Evolutionary conservation across 64 coral and sea anemone species (phyloP), one percentile per base, ranked within the genome.

Genomic region (Pachyseris speciosa): DNA sequence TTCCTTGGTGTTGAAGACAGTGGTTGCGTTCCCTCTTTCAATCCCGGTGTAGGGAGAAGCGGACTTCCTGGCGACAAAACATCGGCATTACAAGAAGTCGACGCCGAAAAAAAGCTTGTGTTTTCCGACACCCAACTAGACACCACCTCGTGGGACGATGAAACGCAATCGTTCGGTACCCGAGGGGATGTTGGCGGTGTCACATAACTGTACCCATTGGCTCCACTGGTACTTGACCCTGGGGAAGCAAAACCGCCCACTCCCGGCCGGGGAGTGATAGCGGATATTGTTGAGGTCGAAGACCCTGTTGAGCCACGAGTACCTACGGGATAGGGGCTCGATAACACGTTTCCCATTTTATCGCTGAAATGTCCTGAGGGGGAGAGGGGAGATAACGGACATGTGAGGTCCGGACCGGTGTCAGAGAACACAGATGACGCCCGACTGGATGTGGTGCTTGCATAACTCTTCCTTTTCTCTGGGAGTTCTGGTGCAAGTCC

Each of bases 161-260:
- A 24, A 37, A 63, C 52, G 12, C 40, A 22, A 16, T 81, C 77
- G 34, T 61, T 26, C 1, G 53, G 77, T 9, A 81, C 77, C 33
- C 9, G 77, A 10, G 77, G 77, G 22, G 63, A 86, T 32, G 67
- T 60, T 5, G 45, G 69, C 2, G 89, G 68, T 20, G 78, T 30
- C 1, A 91, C 79, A 9, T 61, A 81, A 81, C 27, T 84, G 63
- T 84, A 84, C 1, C 80, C 68, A 66, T 91, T 91, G 9, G 76
- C 53, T 5, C 59, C 64, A 9, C 20, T 74, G 49, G 1, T 10
- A 49, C 29, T 79, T 20, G 33, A 61, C 0, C 53, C 22, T 3
- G 50, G 30, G 9, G 34, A 27, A n/a, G 52, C 2, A 33, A 61
- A 15, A 22, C 19, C 22, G 31, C 9, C 52, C 16, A n/a, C 11